Base-by-base conservation (phyloP, 2,888 invertebrate genomes). In the Chydorus sphaericus region DNA sequence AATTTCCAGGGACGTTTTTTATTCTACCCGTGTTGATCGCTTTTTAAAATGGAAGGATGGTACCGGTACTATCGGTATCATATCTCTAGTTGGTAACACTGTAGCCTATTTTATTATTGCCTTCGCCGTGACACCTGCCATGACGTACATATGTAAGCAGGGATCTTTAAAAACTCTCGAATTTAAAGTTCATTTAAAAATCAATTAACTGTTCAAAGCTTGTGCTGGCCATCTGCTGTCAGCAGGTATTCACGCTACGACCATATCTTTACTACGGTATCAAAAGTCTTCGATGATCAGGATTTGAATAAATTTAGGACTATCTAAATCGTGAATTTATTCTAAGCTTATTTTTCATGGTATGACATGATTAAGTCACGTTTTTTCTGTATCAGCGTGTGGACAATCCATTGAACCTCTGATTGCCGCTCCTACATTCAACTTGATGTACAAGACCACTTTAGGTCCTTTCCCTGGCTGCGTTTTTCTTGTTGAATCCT, bases 401-500 rank as follows among this genome's bases (percentile, higher is more conserved):
- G 23, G 30, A 23, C 33, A 52, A 20, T 52, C 52, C n/a, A 33
- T 52, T 30, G 36, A 23, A 18, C 52, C 52, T 18, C 23, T 52
- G 33, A 16, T 52, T 16, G 29, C 33, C 11, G 30, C 52, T 8
- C 20, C 52, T n/a, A n/a, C 36, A 11, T 52, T 33, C 23, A 52
- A 52, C 14, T 33, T 52, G 7, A 16, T 26, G 4, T 52, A 52
- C 18, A 23, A 52, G 23, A 36, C 52, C 8, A 52, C 52, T 30
- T 31, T 52, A 33, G 33, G 33, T 31, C 23, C 18, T 36, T 52
- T 52, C 52, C 52, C 52, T n/a, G 52, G 52, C 30, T 52, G 31
- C 14, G 52, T 29, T 16, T 52, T 23, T 26, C 23, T 52, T 29
- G 18, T 52, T n/a, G n/a, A n/a, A n/a, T n/a, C n/a, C n/a, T n/a